A percentile compares a stretch with the other conserved stretches of the same genome.
These are phyloP conservation scores for Pangasius macronema DNA, from an alignment of 2,797 vertebrate species.

Conservation along the genomic window DNA sequence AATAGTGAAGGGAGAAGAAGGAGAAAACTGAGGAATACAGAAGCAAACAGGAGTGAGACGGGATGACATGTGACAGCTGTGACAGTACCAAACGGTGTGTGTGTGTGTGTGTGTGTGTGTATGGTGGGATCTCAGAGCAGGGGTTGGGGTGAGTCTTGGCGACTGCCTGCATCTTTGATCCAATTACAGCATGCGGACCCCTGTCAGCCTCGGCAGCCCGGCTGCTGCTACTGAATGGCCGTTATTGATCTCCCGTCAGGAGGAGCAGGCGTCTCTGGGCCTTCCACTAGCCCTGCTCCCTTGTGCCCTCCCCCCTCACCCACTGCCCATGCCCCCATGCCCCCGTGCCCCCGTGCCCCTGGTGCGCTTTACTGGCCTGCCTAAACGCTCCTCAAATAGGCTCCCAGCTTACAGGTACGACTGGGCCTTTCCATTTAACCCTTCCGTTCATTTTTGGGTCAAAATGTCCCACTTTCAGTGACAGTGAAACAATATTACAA, in stretches of 20 bases:
- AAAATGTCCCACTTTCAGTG: not conserved
- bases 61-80: slow-evolving; percentile 99
- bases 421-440: slow-evolving; percentile 14
- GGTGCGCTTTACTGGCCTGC: slow-evolving; percentile 69
- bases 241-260: slow-evolving; percentile 99
- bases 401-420: slow-evolving; percentile 81
- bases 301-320: slow-evolving; percentile 56
- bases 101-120: slow-evolving; percentile 32
- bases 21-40: slow-evolving; percentile 67
- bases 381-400: slow-evolving; percentile 82
- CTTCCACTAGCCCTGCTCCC: slow-evolving; percentile 83
- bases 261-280: slow-evolving; percentile 86
- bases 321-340: slow-evolving; percentile 57
- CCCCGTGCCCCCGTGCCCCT: slow-evolving; percentile 53
- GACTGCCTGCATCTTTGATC: slow-evolving; percentile 94
- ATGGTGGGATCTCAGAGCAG: slow-evolving; percentile 35
- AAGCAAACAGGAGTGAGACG: slow-evolving; percentile 76
- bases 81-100: slow-evolving; percentile 89
- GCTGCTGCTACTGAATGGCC: slow-evolving; percentile 92
- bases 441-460: not conserved
- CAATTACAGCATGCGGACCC: slow-evolving; percentile 98
- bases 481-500: not conserved
- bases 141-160: slow-evolving; percentile 52
- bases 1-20: slow-evolving; percentile 39
- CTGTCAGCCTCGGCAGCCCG: slow-evolving; percentile 98